These are phyloP conservation scores for Limenitis arthemis DNA, from an alignment of 2,888 invertebrate species.

Conservation along the genomic window DNA sequence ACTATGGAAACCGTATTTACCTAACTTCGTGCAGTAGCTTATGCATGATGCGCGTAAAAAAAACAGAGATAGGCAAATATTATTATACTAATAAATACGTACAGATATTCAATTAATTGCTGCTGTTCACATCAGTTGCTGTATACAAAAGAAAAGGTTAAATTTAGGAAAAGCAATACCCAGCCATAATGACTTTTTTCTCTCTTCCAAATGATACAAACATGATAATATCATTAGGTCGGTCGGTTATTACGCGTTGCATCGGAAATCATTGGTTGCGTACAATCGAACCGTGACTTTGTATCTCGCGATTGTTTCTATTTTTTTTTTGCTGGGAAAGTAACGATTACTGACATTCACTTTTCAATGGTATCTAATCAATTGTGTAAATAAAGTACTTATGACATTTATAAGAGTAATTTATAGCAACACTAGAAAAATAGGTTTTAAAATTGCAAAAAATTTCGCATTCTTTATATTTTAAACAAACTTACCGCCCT, in stretches of 20 bases:
- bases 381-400: no score
- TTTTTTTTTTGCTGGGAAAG: constrained; percentile 31
- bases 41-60: no score
- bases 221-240: constrained; percentile 7
- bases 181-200: background rate
- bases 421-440: background rate
- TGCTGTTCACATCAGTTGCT: no score
- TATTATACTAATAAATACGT: no score
- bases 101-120: no score
- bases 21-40: no score
- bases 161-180: background rate
- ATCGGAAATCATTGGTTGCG: constrained; percentile 50
- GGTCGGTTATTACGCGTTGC: constrained; percentile 43
- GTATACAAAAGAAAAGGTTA: no score
- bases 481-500: no score
- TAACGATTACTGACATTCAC: background rate
- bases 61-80: no score
- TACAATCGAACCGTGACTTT: constrained; percentile 37
- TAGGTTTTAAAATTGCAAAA: constrained; percentile 23
- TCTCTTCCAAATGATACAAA: background rate
- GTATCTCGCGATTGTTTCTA: constrained; percentile 32
- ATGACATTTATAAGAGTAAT: no score
- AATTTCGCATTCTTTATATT: no score
- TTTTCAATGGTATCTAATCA: background rate
- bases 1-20: no score